phyloP scores from a whole-genome alignment of 2,113 vertebrate genomes.

The Channa maculata region DNA sequence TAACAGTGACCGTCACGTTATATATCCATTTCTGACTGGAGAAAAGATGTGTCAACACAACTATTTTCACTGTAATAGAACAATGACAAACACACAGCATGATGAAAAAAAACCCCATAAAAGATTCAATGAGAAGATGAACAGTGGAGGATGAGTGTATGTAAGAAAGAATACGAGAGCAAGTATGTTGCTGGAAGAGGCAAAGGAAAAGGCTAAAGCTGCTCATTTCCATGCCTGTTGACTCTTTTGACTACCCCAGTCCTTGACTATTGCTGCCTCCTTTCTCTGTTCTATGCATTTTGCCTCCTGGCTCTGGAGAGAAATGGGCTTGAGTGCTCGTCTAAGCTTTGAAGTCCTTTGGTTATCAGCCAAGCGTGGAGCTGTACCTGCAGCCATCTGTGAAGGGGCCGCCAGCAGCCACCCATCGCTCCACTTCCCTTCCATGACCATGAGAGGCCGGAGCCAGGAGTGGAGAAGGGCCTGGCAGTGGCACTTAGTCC shows the following conservation, averaged over 20 bases:
- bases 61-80: not conserved
- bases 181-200: not conserved
- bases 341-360: constrained; percentile 80
- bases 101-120: not conserved
- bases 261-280: constrained; percentile 47
- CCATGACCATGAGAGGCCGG: constrained; percentile 54
- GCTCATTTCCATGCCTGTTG: constrained; percentile 73
- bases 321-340: constrained; percentile 63
- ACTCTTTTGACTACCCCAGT: constrained; percentile 58
- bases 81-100: constrained; percentile 28
- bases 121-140: constrained; percentile 12
- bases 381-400: constrained; percentile 83
- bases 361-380: constrained; percentile 76
- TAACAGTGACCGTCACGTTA: constrained; percentile 15
- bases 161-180: constrained; percentile 6
- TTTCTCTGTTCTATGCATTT: constrained; percentile 54
- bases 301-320: constrained; percentile 68
- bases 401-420: constrained; percentile 71
- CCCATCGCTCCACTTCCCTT: constrained; percentile 70
- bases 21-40: constrained; percentile 19
- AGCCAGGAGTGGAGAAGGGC: constrained; percentile 56
- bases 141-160: not conserved
- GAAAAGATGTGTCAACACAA: constrained; percentile 4
- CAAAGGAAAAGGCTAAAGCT: constrained; percentile 37
- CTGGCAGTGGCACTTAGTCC: constrained; percentile 35